phyloP scores from a whole-genome alignment of 2,888 invertebrate species.

The Drosophila antonietae region DNA sequence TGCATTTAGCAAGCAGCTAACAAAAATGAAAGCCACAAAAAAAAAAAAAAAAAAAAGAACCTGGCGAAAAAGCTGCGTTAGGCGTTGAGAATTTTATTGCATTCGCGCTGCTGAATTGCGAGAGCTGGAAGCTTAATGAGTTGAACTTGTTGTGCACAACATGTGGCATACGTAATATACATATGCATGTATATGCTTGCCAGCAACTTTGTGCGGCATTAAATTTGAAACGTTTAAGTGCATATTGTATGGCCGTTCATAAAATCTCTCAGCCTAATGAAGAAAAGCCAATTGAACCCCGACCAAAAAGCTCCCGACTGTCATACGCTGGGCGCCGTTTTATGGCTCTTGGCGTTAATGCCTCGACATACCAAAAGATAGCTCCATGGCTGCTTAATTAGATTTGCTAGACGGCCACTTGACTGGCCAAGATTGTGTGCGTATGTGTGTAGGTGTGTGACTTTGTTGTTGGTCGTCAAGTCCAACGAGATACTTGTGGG shows the following conservation, averaged over 20 bases:
- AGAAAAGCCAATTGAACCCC: constrained; percentile 62
- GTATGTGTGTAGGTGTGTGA: constrained; percentile 13
- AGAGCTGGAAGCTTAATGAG: constrained; percentile 18
- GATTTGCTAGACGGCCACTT: constrained; percentile 63
- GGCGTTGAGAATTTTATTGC: constrained; percentile 49
- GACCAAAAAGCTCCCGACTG: constrained; percentile 13
- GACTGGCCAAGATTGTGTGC: constrained; percentile 9
- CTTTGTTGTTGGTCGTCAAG: constrained; percentile 36
- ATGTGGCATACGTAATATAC: constrained; percentile 66
- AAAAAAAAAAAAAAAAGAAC: constrained; percentile 35
- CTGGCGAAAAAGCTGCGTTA: constrained; percentile 16
- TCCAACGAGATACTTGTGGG: constrained; percentile 30
- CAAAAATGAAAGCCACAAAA: constrained; percentile 31
- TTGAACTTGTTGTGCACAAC: constrained; percentile 40
- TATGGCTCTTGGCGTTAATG: constrained; percentile 65
- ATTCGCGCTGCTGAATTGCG: constrained; percentile 23
- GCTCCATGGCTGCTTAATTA: constrained; percentile 67
- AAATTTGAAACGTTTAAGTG: constrained; percentile 50
- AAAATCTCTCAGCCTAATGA: constrained; percentile 48
- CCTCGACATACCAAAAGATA: constrained; percentile 18
- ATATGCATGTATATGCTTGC: constrained; percentile 17
- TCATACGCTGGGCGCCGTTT: constrained; percentile 39
- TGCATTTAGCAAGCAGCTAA: constrained; percentile 36
- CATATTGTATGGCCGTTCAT: constrained; percentile 39
- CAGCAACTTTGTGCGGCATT: constrained; percentile 33